Evolutionary conservation across 2,113 vertebrate genomes (phyloP).

Genomic region (Dunckerocampus dactyliophorus): DNA sequence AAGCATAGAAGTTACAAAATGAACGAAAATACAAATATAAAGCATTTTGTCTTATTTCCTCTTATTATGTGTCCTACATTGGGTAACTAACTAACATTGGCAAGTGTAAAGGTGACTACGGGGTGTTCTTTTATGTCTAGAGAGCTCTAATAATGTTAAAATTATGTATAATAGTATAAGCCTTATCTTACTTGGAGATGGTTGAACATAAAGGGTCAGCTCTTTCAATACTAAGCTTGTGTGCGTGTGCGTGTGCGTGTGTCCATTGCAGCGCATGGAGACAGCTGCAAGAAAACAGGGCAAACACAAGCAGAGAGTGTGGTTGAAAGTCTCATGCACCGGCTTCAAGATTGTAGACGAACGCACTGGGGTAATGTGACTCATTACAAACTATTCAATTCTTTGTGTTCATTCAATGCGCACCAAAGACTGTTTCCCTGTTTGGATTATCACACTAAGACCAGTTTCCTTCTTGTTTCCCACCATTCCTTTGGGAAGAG

Average conservation of each 20-base stretch:
- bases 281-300: conserved; percentile 62
- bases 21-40: too few species aligned
- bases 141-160: too few species aligned
- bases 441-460: not conserved
- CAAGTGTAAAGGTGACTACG: too few species aligned
- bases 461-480: not conserved
- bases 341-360: conserved; percentile 72
- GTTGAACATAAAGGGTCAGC: too few species aligned
- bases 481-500: not conserved
- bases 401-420: not conserved
- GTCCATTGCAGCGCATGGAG: conserved; percentile 53
- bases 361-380: conserved; percentile 62
- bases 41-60: too few species aligned
- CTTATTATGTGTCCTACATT: too few species aligned
- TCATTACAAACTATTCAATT: not conserved
- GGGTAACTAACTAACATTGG: too few species aligned
- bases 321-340: conserved; percentile 66
- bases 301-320: conserved; percentile 73
- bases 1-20: too few species aligned
- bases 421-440: not conserved
- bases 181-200: too few species aligned
- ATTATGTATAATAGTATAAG: too few species aligned
- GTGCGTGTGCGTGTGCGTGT: not conserved
- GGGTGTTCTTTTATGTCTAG: too few species aligned
- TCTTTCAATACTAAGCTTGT: too few species aligned